Base-by-base conservation (phyloP, 2,888 invertebrate species). In the Dryadula phaetusa region DNA sequence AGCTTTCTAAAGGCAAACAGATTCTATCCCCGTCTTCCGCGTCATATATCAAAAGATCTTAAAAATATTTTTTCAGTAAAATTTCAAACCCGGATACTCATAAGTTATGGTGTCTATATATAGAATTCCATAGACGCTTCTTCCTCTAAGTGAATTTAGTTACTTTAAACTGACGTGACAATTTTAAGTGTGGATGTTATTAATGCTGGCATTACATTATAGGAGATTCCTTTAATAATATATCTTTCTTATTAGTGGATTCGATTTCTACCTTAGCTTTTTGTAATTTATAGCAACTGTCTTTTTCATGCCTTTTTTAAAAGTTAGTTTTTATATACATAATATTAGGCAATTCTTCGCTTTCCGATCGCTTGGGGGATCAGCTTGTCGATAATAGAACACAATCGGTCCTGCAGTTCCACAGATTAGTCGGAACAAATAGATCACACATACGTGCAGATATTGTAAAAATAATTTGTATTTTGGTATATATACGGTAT, bases 1-100 rank as follows among this genome's bases (percentile, higher is more conserved):
- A 52, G n/a, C n/a, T 52, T 28, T n/a, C 14, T 37, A 40, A 56
- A 56, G 44, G 42, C 25, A 60, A 60, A 42, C 42, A 44, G 44
- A 32, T 49, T 18, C 54, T 10, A 61, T 47, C 63, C 63, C 40
- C 63, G 22, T 3, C 63, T 63, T 69, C 60, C 60, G 62, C 58
- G 53, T 16, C 37, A 54, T 69, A 61, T 34, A 69, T 69, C 66
- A 69, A 63, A 66, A 68, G 66, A 34, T 47, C 28, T 66, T 69
- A 63, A 66, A 61, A 64, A 58, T 64, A 64, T 52, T 66, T 63
- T 44, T 66, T 40, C 53, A 44, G 66, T 63, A 66, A 65, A 56
- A 65, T 58, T 58, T 69, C 58, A 34, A 44, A 66, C 69, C 70
- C 71, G 72, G 72, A 72, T 64, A 71, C 60, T 62, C 65, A 62